Evolutionary conservation across 2,113 vertebrate genomes (phyloP), one percentile per base, ranked within the genome.

Genomic region (Corythoichthys haematopterus): DNA sequence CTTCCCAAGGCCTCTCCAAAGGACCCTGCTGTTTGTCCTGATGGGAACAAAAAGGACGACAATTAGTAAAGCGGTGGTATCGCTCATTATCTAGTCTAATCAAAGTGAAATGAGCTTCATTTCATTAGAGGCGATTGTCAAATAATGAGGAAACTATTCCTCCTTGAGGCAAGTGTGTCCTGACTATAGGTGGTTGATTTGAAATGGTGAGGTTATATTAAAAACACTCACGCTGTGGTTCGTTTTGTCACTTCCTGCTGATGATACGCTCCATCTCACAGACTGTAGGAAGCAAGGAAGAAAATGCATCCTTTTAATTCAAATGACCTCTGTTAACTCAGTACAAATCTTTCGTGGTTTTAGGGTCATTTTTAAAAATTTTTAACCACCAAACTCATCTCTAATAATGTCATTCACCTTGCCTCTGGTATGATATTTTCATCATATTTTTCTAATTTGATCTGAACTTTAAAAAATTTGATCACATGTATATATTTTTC

Each of bases 1-100:
- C 95, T 88, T 99, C 96, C 97, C 96, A 98, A 3, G 95, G 93
- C 87, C 97, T 93, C 81, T 98, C 97, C 89, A 93, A 89, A 68
- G 94, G 92, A n/a, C 91, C 94, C 90, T 94, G 95, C 91, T 96
- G 96, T 84, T 98, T 98, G 84, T 99, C 96, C 84, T 96, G 93
- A 91, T 87, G 84, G 43, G 78, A 15, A 2, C 74, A 4, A 70
- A 65, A 80, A 33, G 64, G 46, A 36, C 65, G 62, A 46, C 46
- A 68, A 43, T 64, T 85, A 72, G 55, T 36, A 9, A 2, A 87
- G 78, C 68, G 51, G 48, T 57, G 55, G 16, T 78, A 77, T 43
- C 76, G 36, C 52, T 55, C 65, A 43, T 68, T 59, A 68, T 45
- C 61, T 59, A 61, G 62, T 78, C 62, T 77, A 73, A 71, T 80